Evolutionary conservation across 2,888 invertebrate species (phyloP).

Genomic region (Macaria notata): DNA sequence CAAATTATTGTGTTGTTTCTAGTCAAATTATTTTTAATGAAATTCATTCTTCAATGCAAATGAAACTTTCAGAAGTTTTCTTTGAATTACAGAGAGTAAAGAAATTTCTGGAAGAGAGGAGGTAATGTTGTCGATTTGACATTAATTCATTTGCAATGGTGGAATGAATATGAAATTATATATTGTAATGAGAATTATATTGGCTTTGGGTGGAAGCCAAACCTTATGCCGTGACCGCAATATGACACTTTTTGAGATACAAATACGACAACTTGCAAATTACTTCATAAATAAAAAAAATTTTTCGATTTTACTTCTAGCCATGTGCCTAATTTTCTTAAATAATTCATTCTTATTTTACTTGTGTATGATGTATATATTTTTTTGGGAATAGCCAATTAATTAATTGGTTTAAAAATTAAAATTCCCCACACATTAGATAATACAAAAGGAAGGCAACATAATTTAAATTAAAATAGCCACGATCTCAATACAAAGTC

Average conservation of each 20-base stretch:
- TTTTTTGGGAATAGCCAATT: no score
- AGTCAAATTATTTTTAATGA: conserved; percentile 72
- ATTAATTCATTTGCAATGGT: conserved; percentile 57
- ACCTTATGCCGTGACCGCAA: conserved; percentile 54
- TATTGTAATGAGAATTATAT: conserved; percentile 73
- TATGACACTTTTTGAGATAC: conserved; percentile 40
- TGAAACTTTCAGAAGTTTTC: conserved; percentile 30
- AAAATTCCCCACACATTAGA: no score
- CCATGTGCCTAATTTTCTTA: no score
- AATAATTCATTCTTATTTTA: no score
- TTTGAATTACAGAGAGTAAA: conserved; percentile 22
- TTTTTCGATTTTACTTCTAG: no score
- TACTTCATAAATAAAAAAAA: no score
- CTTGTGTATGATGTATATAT: no score
- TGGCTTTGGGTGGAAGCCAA: conserved; percentile 76
- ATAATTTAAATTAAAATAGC: no score
- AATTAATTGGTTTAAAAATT: no score
- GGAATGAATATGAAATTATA: conserved; percentile 53
- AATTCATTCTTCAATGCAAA: conserved; percentile 62
- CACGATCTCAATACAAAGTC: no score
- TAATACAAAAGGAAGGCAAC: no score
- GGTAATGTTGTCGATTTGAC: conserved; percentile 5
- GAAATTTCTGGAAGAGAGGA: conserved; percentile 11
- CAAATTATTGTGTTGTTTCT: conserved; percentile 65
- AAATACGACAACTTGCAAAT: no score